Evolutionary conservation across 1,140 invertebrate species (phyloP), one percentile per base, ranked within the genome.

Genomic region (Drosophila lowei): DNA sequence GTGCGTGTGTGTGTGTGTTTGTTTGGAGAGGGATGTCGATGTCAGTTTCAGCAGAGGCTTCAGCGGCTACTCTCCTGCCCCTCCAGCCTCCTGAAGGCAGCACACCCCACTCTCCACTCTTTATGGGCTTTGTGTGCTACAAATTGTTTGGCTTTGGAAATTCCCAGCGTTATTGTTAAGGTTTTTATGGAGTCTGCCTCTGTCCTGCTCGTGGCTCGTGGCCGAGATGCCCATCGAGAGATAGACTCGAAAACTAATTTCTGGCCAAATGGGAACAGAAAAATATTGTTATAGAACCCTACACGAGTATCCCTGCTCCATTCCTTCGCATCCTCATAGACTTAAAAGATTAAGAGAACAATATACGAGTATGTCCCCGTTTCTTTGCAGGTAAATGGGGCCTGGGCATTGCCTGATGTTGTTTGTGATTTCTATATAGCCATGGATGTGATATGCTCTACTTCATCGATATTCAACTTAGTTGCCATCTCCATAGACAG

Each of bases 391-490:
- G 95, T 97, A 59, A 91, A 96, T 96, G 95, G 95, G 13, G 93
- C 93, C 41, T 98, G 98, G 98, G 94, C 94, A 55, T 93, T 99
- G 63, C 97, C 97, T 42, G 95, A 95, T 56, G 94, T 97, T 78
- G 94, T 99, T 21, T 99, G 99, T 92, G 98, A 99, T 93, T 97
- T 99, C 91, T 99, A 99, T 94, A 99, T 99, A 89, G 98, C 98
- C 7, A 97, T 98, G 95, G 99, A 99, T 92, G 98, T 99, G 68
- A 97, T 97, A 66, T 99, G 97, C 92, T 99, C 98, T 86, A 99
- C 99, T 30, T 99, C 98, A 79, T 99, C 98, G 89, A 99, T 99
- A 91, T 98, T 99, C 93, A 99, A 97, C 93, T 94, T 99, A 80
- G 97, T 99, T 70, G 98, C 98, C 79, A 99, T 99, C 92, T 98